These are phyloP conservation scores for Neoscelio sp. DNA, from an alignment of 2,888 invertebrate genomes.

Conservation along the genomic window DNA sequence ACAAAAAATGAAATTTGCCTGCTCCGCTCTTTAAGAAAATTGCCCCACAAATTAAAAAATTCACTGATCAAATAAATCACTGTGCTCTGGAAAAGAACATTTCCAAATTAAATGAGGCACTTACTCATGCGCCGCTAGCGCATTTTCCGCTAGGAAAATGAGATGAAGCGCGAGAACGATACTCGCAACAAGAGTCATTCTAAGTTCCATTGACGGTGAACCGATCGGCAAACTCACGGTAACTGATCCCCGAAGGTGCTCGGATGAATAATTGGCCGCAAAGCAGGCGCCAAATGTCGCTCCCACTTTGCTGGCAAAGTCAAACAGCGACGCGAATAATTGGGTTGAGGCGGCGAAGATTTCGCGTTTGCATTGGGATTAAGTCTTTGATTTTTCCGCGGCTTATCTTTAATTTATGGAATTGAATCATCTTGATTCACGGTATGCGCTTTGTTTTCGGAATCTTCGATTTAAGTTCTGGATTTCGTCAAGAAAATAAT, in stretches of 20 bases:
- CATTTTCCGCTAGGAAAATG: constrained; percentile 5
- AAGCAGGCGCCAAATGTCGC: constrained; percentile 77
- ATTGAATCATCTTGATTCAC: too few species aligned
- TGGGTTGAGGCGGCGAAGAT: constrained; percentile 69
- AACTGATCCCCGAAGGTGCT: constrained; percentile 75
- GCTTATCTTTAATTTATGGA: too few species aligned
- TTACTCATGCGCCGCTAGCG: constrained; percentile 33
- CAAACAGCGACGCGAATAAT: constrained; percentile 67
- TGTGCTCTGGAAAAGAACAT: too few species aligned
- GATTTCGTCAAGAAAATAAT: too few species aligned
- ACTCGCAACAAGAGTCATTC: constrained; percentile 73
- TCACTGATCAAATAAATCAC: too few species aligned
- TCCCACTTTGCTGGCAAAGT: constrained; percentile 75
- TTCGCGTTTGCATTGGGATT: constrained; percentile 71
- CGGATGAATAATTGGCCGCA: constrained; percentile 76
- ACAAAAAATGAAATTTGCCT: too few species aligned
- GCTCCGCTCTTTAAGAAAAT: too few species aligned
- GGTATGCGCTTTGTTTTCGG: too few species aligned
- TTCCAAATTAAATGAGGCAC: constrained; percentile 35
- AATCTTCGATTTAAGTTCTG: too few species aligned
- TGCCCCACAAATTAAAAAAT: too few species aligned
- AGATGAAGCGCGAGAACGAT: constrained; percentile 56
- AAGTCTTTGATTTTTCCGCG: constrained; percentile 62
- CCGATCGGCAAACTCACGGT: constrained; percentile 73
- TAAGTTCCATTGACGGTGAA: constrained; percentile 74